Percentiles rank a stretch among this genome's conserved stretches.
phyloP scores from a whole-genome alignment of 2,888 invertebrate genomes.

The Hololepta plana region DNA sequence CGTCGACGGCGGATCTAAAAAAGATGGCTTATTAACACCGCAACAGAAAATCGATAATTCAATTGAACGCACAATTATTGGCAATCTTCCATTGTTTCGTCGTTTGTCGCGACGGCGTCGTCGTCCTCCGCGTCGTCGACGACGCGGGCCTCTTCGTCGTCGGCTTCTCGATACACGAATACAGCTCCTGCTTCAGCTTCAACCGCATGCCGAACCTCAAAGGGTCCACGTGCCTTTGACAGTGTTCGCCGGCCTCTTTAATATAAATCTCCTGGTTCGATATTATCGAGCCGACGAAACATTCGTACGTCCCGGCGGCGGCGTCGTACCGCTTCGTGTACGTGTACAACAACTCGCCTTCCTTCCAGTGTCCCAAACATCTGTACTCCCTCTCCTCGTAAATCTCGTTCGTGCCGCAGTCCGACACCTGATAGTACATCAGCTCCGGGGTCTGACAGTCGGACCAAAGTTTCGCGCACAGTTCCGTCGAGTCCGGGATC shows the following conservation, averaged over 20 bases:
- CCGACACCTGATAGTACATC: constrained; percentile 47
- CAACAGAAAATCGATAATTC: too few relatives aligned
- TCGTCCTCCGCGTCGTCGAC: constrained; percentile 8
- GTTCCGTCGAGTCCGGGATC: constrained; percentile 37
- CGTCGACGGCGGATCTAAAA: too few relatives aligned
- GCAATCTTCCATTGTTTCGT: constrained; percentile 17
- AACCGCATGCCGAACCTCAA: constrained; percentile 42
- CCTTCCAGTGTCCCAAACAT: constrained; percentile 48
- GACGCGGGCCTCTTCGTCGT: constrained; percentile 8
- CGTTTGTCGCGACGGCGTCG: constrained; percentile 12
- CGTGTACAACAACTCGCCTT: constrained; percentile 39
- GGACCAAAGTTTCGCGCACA: constrained; percentile 46
- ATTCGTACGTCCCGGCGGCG: constrained; percentile 37
- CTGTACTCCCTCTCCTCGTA: constrained; percentile 47
- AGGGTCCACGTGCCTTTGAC: constrained; percentile 39
- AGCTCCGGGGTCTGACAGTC: constrained; percentile 43
- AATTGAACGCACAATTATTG: too few relatives aligned
- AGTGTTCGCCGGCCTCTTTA: constrained; percentile 47
- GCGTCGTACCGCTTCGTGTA: constrained; percentile 44
- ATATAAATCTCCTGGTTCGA: constrained; percentile 41
- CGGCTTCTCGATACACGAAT: constrained; percentile 16
- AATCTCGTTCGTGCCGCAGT: constrained; percentile 37
- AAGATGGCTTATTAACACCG: too few relatives aligned
- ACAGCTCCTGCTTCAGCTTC: constrained; percentile 26
- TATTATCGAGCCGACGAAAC: constrained; percentile 42